A percentile compares a stretch with the other conserved stretches of the same genome.
These are phyloP conservation scores for Hesperia comma DNA, from an alignment of 2,888 invertebrate genomes.

Conservation along the genomic window DNA sequence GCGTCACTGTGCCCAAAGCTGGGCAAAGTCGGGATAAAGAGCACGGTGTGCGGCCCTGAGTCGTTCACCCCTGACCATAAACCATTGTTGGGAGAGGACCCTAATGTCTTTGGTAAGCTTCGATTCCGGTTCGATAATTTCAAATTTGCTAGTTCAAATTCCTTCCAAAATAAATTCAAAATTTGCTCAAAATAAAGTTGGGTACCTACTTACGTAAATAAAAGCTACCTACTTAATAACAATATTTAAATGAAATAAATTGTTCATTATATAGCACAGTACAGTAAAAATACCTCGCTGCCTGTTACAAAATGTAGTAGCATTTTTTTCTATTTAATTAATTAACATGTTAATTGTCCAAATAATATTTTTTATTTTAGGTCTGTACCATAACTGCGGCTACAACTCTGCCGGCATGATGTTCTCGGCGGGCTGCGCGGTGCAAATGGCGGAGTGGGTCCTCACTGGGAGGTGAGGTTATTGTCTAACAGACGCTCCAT, in stretches of 20 bases:
- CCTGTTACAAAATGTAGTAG: too few species aligned
- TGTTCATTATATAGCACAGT: neutral
- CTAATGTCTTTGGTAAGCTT: slow-evolving; percentile 81
- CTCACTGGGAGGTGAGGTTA: slow-evolving; percentile 85
- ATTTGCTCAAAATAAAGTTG: too few species aligned
- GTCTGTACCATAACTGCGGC: slow-evolving; percentile 93
- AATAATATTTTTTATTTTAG: slow-evolving; percentile 56
- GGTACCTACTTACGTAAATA: too few species aligned
- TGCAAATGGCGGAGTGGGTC: slow-evolving; percentile 94
- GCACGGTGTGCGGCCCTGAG: slow-evolving; percentile 95
- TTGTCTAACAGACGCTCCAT: neutral
- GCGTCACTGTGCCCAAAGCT: slow-evolving; percentile 89
- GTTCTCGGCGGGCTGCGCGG: slow-evolving; percentile 94
- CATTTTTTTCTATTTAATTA: too few species aligned
- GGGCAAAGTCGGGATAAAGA: slow-evolving; percentile 90
- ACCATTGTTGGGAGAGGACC: slow-evolving; percentile 92
- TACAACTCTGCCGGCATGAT: slow-evolving; percentile 97
- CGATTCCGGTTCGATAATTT: too few species aligned
- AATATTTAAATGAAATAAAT: too few species aligned
- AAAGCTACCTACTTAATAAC: too few species aligned
- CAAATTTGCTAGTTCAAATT: too few species aligned
- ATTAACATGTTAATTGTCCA: neutral
- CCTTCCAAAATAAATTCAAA: too few species aligned
- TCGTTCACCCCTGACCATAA: slow-evolving; percentile 96
- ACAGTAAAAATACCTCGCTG: too few species aligned